Conservation (phyloP, 2,797 vertebrate genomes). For the Crocodylus rhombifer region DNA sequence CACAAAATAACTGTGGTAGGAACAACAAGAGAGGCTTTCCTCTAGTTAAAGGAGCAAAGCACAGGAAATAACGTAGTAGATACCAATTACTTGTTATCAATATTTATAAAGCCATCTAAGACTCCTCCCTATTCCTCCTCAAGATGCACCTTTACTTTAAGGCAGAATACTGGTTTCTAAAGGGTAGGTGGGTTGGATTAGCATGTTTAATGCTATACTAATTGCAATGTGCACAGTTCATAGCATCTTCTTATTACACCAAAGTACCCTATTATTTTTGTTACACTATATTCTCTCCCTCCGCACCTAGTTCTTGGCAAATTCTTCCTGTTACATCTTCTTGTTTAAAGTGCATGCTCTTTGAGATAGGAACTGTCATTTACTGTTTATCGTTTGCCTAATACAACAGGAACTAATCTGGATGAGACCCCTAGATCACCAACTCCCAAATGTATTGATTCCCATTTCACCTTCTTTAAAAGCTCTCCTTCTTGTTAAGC, state of each 20-base stretch:
- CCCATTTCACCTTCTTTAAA: not conserved
- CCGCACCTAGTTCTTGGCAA: accelerated
- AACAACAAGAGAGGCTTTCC: not conserved
- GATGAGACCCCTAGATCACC: not conserved
- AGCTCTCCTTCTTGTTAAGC: not conserved
- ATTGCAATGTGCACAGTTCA: accelerated
- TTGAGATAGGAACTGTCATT: accelerated
- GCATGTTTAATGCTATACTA: not conserved
- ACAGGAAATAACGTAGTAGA: not conserved
- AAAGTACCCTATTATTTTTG: not conserved
- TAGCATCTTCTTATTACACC: not conserved
- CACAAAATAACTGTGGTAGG: not conserved
- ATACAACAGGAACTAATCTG: accelerated
- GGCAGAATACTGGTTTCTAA: not conserved
- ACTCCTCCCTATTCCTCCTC: not conserved
- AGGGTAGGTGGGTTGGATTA: not conserved
- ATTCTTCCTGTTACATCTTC: not conserved
- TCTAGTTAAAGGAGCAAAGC: not conserved
- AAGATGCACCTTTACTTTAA: not conserved
- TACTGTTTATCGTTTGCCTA: not conserved
- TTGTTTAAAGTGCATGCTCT: not conserved
- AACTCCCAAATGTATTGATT: not conserved
- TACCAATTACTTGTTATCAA: not conserved
- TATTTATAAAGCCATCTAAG: not conserved
- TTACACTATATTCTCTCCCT: not conserved